These are phyloP conservation scores for Cerastis leucographa DNA, from an alignment of 2,888 invertebrate species.

Conservation along the genomic window DNA sequence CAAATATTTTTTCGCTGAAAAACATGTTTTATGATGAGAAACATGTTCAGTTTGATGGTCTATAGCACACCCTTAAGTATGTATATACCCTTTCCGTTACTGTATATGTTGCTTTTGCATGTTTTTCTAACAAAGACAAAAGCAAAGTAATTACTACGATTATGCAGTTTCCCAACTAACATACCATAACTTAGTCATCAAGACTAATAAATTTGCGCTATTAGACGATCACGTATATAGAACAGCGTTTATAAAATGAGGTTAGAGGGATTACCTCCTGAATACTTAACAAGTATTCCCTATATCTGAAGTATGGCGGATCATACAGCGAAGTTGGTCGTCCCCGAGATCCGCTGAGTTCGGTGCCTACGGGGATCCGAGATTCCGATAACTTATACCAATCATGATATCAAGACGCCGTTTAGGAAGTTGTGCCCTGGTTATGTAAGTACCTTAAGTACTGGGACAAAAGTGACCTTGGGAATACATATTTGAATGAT, in stretches of 20 bases:
- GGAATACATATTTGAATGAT: slow-evolving; percentile 54
- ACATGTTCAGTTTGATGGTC: too few species aligned
- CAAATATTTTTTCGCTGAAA: too few species aligned
- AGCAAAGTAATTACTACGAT: neutral
- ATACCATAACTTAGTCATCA: slow-evolving; percentile 33
- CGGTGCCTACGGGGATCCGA: slow-evolving; percentile 62
- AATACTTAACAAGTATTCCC: slow-evolving; percentile 67
- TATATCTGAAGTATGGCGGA: slow-evolving; percentile 64
- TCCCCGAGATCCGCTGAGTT: slow-evolving; percentile 54
- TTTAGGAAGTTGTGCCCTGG: slow-evolving; percentile 56
- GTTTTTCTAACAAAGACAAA: slow-evolving; percentile 6
- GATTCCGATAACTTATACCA: slow-evolving; percentile 67
- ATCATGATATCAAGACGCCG: slow-evolving; percentile 63
- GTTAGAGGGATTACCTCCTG: slow-evolving; percentile 64
- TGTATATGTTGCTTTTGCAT: slow-evolving; percentile 1
- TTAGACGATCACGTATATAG: slow-evolving; percentile 55
- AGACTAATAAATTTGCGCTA: slow-evolving; percentile 47
- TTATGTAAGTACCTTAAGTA: slow-evolving; percentile 57
- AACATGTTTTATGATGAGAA: too few species aligned
- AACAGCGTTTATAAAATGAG: slow-evolving; percentile 64
- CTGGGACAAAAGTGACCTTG: slow-evolving; percentile 54
- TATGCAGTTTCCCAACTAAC: slow-evolving; percentile 18
- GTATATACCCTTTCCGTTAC: too few species aligned
- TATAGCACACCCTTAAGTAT: too few species aligned
- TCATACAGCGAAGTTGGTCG: slow-evolving; percentile 63